A percentile compares a stretch with the other conserved stretches of the same genome.
phyloP scores from a whole-genome alignment of 2,113 vertebrate species.

The Forbesichthys agassizii region DNA sequence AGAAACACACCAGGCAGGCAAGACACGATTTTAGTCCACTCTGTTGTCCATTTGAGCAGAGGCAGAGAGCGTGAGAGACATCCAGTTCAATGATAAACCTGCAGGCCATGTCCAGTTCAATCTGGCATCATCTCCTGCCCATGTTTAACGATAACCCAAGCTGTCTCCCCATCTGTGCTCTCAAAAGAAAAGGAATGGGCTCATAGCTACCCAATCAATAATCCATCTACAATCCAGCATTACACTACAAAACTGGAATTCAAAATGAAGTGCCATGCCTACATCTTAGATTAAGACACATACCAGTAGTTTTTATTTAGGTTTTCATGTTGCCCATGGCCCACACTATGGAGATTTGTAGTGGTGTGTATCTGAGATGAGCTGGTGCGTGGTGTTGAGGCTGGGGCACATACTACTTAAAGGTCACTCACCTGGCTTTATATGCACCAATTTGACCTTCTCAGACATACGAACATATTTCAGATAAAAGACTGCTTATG shows the following conservation, averaged over 20 bases:
- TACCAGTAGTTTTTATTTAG: not conserved
- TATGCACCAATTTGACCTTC: too few relatives aligned
- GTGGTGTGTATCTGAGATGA: not conserved
- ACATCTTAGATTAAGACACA: constrained; percentile 3
- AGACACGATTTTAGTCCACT: not conserved
- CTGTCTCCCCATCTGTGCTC: not conserved
- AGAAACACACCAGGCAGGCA: not conserved
- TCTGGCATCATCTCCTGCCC: constrained; percentile 34
- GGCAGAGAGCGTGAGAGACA: not conserved
- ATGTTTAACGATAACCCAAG: constrained; percentile 36
- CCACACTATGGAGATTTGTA: not conserved
- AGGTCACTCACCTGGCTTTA: not conserved
- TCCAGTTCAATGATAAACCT: constrained; percentile 31
- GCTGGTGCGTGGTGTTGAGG: not conserved
- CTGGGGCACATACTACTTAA: not conserved
- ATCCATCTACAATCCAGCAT: constrained; percentile 40
- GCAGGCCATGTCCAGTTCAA: constrained; percentile 35
- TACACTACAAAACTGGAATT: constrained; percentile 43
- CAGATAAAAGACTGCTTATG: too few relatives aligned
- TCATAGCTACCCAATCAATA: constrained; percentile 43
- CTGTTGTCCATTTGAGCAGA: not conserved
- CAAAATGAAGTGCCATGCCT: constrained; percentile 10
- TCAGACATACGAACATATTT: too few relatives aligned
- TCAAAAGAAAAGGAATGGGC: not conserved
- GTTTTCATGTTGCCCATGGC: not conserved